These are phyloP conservation scores for Orthosia gothica DNA, from an alignment of 2,888 invertebrate species.

Conservation along the genomic window DNA sequence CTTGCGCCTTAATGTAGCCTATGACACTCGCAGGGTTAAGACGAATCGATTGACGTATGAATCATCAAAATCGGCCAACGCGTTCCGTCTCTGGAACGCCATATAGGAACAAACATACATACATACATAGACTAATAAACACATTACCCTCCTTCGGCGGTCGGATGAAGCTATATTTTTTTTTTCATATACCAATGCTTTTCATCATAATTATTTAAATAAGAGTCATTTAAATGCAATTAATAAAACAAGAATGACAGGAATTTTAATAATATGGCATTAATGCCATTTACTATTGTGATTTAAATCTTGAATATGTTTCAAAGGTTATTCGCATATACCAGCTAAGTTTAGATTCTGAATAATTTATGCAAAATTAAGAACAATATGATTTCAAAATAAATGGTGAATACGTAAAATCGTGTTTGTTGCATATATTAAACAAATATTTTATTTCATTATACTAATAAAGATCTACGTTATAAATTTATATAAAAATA, in stretches of 20 bases:
- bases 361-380: conserved; percentile 48
- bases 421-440: conserved; percentile 6
- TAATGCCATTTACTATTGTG: conserved; percentile 23
- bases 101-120: no score
- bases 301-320: conserved; percentile 33
- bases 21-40: no score
- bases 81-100: no score
- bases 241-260: conserved; percentile 11
- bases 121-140: no score
- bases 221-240: conserved; percentile 3
- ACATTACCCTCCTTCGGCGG: no score
- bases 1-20: no score
- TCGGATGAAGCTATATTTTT: no score
- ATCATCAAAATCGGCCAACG: no score
- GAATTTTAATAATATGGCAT: conserved; percentile 22
- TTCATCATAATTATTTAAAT: conserved; percentile 1
- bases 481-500: background rate
- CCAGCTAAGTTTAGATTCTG: conserved; percentile 12
- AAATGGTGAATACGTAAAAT: background rate
- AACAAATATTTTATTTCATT: background rate
- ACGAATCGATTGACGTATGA: no score
- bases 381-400: conserved; percentile 28
- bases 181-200: background rate
- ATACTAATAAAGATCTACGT: background rate
- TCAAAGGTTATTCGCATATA: conserved; percentile 30